A percentile compares a stretch with the other conserved stretches of the same genome.
Evolutionary conservation across 2,888 invertebrate genomes (phyloP).

Genomic region (Mimas tiliae): DNA sequence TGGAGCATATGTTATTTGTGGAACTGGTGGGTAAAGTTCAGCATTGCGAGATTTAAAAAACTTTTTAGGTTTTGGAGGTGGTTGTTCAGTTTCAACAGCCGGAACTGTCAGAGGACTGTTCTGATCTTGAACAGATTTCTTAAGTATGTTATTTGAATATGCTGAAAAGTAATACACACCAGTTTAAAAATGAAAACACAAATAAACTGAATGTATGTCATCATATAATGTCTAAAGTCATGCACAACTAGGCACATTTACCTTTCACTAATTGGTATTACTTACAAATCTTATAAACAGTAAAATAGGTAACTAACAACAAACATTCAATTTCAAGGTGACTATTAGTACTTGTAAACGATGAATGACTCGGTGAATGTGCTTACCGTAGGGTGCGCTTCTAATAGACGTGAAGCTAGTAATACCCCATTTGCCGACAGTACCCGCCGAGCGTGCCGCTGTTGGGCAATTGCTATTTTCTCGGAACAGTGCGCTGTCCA

Average conservation of each 20-base stretch:
- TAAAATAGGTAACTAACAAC: conserved; percentile 4
- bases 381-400: conserved; percentile 89
- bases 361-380: conserved; percentile 40
- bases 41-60: conserved; percentile 95
- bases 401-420: conserved; percentile 96
- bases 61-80: conserved; percentile 91
- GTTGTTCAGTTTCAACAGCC: conserved; percentile 79
- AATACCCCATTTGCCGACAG: conserved; percentile 97
- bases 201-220: conserved; percentile 31
- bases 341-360: conserved; percentile 10
- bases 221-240: not conserved
- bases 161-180: conserved; percentile 61
- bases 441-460: conserved; percentile 95
- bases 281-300: conserved; percentile 25
- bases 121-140: conserved; percentile 81
- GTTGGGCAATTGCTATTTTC: conserved; percentile 94
- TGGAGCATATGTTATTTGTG: conserved; percentile 81
- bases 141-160: conserved; percentile 68
- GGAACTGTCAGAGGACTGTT: conserved; percentile 83
- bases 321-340: conserved; percentile 27
- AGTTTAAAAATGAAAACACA: conserved; percentile 29
- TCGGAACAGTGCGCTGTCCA: conserved; percentile 86
- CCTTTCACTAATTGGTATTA: conserved; percentile 30
- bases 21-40: conserved; percentile 83
- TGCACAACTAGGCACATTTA: not conserved